Base-by-base conservation (phyloP, 1,140 invertebrate species). In the Macrotrachela quadricornifera region DNA sequence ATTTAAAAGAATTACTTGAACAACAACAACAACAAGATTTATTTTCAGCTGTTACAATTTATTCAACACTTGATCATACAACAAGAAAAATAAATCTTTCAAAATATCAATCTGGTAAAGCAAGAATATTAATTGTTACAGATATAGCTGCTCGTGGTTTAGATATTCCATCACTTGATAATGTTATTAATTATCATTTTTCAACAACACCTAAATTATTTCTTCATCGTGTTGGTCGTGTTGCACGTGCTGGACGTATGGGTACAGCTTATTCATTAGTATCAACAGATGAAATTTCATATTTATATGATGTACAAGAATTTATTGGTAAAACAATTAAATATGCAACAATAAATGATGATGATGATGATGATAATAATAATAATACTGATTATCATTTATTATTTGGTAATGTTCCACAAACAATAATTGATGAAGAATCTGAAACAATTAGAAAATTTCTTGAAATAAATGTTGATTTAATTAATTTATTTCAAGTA, bases 181-280 rank as follows among this genome's bases (percentile, higher is more conserved):
- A 82, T 64, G 91, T 96, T 6, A 87, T 99, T 44, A 99, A 99
- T 69, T 88, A 80, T 60, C 82, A 96, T 74, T 99, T 97, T 65
- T 92, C 94, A 0, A 80, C 83, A 0, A 95, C 91, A 69, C 77
- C 85, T 0, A 99, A 99, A 71, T 72, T 97, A 11, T 99, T 95
- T 74, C 82, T 97, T 21, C 92, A 99, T 70, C 77, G 92, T 78
- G 92, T 95, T 53, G 92, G 91, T 60, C 78, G 94, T 59, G 95
- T 94, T 72, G 94, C 92, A 10, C 74, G 94, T 60, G 92, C 91
- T 51, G 91, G 91, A 10, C 75, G 86, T 38, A 76, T 75, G 49
- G 92, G 92, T 30, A 80, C 76, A 10, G 85, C 91, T 0, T 88
- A 81, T 63, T 92, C 84, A 10, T 75, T 99, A 44, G 73, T 97